Evolutionary conservation across 2,797 vertebrate species (phyloP).

Genomic region (Spea hammondii): DNA sequence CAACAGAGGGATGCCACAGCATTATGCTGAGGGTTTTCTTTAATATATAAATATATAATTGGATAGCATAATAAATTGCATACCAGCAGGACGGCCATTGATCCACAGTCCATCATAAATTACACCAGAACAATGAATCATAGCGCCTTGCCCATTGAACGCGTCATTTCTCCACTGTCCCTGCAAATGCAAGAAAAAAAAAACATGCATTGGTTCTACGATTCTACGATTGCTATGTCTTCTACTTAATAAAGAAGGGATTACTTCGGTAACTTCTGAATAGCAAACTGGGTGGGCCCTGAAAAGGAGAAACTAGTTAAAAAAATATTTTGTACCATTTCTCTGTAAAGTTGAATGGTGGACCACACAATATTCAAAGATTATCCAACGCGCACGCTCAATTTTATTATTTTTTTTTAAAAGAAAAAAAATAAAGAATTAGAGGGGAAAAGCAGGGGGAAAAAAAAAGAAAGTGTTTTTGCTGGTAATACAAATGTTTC

Average conservation of each 20-base stretch:
- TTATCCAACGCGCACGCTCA: conserved; percentile 52
- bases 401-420: conserved; percentile 6
- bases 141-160: conserved; percentile 62
- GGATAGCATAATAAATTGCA: conserved; percentile 54
- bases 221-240: conserved; percentile 57
- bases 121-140: conserved; percentile 65
- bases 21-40: conserved; percentile 45
- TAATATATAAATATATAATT: conserved; percentile 38
- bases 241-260: conserved; percentile 62
- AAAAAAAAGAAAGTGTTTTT: neutral
- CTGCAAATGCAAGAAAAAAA: conserved; percentile 56
- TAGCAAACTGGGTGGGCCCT: conserved; percentile 65
- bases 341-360: conserved; percentile 60
- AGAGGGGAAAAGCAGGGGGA: neutral
- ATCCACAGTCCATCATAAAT: conserved; percentile 67
- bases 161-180: conserved; percentile 67
- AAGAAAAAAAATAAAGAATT: conserved; percentile 28
- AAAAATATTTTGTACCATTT: conserved; percentile 61
- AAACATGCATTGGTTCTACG: conserved; percentile 54
- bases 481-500: conserved; percentile 54
- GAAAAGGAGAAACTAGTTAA: conserved; percentile 56
- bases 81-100: conserved; percentile 66
- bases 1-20: conserved; percentile 46
- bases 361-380: conserved; percentile 61
- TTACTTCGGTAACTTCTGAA: conserved; percentile 63